Evolutionary conservation across 2,113 vertebrate genomes (phyloP).

Genomic region (Nicator chloris): DNA sequence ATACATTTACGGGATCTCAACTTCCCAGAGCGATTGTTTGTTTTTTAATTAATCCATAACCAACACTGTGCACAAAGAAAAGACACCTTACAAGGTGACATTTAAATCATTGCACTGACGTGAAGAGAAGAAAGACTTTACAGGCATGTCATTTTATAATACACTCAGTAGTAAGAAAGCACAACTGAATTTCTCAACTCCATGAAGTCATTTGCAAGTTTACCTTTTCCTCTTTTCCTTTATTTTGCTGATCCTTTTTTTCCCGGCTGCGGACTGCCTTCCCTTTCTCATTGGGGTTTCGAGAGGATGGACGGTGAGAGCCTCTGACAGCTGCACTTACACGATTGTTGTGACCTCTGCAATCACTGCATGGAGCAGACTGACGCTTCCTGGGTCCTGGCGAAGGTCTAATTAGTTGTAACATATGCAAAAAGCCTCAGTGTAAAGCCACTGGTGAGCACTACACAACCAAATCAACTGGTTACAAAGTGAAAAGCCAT

Average conservation of each 20-base stretch:
- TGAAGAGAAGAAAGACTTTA: neutral
- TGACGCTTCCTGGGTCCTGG: conserved; percentile 83
- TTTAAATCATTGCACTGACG: neutral
- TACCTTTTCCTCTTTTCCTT: conserved; percentile 93
- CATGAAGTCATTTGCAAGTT: neutral
- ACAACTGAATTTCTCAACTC: neutral
- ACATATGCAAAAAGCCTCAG: conserved; percentile 44
- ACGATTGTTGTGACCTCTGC: conserved; percentile 82
- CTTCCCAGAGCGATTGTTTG: rapidly evolving
- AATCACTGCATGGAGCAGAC: conserved; percentile 79
- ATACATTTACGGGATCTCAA: neutral
- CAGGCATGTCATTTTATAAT: neutral
- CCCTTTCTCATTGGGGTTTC: conserved; percentile 77
- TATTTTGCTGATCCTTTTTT: conserved; percentile 83
- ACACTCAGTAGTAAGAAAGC: neutral
- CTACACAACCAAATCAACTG: neutral
- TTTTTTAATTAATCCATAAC: neutral
- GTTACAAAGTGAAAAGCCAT: neutral
- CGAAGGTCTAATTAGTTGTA: conserved; percentile 73
- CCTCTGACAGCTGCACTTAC: conserved; percentile 74
- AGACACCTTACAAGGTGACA: neutral
- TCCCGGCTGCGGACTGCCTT: conserved; percentile 83
- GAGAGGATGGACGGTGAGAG: conserved; percentile 79
- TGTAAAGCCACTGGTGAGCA: neutral
- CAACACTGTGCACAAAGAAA: neutral